A percentile compares a stretch with the other conserved stretches of the same genome.
Evolutionary conservation across 2,888 invertebrate genomes (phyloP).

Genomic region (Pachymerium ferrugineum): DNA sequence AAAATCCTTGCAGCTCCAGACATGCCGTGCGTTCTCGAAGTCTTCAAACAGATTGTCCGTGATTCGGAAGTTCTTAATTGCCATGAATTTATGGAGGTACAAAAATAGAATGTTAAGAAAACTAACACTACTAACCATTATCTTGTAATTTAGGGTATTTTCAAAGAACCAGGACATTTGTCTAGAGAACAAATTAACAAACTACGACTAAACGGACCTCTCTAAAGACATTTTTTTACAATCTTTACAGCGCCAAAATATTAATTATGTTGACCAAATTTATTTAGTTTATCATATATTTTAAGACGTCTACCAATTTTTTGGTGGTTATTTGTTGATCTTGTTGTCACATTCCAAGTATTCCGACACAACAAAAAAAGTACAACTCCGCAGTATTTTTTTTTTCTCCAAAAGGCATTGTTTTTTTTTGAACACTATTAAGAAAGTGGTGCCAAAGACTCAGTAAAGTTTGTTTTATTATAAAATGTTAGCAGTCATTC

Average conservation of each 20-base stretch:
- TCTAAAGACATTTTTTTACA: not conserved
- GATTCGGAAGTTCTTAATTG: constrained; percentile 74
- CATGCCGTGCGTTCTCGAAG: constrained; percentile 71
- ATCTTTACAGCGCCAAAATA: not conserved
- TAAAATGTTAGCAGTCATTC: not conserved
- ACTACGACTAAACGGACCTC: not conserved
- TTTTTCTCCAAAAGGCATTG: too few relatives aligned
- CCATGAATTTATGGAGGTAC: constrained; percentile 80
- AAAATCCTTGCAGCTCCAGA: constrained; percentile 69
- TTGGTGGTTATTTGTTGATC: not conserved
- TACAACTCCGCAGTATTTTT: not conserved
- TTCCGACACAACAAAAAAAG: not conserved
- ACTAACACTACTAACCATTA: not conserved
- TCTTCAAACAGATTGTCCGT: constrained; percentile 74
- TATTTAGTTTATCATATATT: not conserved
- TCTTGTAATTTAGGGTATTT: constrained; percentile 61
- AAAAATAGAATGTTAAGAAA: constrained; percentile 18
- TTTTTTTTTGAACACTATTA: too few relatives aligned
- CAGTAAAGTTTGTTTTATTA: not conserved
- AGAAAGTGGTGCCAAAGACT: not conserved
- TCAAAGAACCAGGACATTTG: constrained; percentile 72
- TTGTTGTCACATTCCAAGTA: not conserved
- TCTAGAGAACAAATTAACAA: constrained; percentile 57
- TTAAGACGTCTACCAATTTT: not conserved
- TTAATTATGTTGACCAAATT: not conserved